Conservation (phyloP, 2,888 invertebrate species). For the Rotaria macrura region DNA sequence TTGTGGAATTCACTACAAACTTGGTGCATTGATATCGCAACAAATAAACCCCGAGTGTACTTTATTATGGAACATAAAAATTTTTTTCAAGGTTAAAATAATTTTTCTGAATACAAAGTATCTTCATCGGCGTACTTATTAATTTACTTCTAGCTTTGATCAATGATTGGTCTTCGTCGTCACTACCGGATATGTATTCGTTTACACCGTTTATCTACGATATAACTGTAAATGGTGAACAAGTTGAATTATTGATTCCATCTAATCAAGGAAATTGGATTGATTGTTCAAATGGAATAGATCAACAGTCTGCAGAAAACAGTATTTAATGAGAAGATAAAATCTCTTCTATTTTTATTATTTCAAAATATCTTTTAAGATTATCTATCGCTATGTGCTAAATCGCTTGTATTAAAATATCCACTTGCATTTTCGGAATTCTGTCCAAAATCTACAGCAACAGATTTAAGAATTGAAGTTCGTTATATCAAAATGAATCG, state of each 20-base stretch:
- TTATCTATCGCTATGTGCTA: background rate
- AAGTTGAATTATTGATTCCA: conserved; percentile 81
- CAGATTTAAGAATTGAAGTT: background rate
- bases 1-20: conserved; percentile 92
- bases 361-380: conserved; percentile 12
- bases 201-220: conserved; percentile 96
- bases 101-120: background rate
- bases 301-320: background rate
- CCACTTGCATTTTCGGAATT: background rate
- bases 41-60: conserved; percentile 81
- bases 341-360: background rate
- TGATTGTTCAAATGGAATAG: conserved; percentile 53
- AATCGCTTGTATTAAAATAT: background rate
- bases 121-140: background rate
- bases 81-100: conserved; percentile 54
- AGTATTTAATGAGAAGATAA: background rate
- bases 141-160: conserved; percentile 61
- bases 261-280: conserved; percentile 98
- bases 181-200: conserved; percentile 72
- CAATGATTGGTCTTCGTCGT: conserved; percentile 72
- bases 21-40: conserved; percentile 79
- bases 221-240: conserved; percentile 75
- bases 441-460: background rate
- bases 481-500: too few species aligned
- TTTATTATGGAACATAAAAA: conserved; percentile 87